Conservation (phyloP, 2,797 vertebrate species). For the Xenentodon cancila region DNA sequence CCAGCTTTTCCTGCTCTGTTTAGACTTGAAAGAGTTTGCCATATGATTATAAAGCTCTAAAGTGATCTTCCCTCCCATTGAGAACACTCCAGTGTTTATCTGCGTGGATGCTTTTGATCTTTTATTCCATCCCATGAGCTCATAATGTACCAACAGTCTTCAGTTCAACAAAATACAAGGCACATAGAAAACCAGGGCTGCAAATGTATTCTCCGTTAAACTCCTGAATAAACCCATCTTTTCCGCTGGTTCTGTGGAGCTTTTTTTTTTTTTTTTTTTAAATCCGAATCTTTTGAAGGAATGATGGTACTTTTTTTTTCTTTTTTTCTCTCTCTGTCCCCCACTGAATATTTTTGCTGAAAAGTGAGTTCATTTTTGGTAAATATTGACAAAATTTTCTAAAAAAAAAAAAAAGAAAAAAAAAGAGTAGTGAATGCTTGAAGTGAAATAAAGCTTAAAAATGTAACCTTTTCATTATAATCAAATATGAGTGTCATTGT, state of each 20-base stretch:
- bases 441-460: too few species aligned
- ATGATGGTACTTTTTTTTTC: too few species aligned
- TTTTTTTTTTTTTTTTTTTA: conserved; percentile 10
- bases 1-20: conserved; percentile 6
- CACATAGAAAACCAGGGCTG: conserved; percentile 39
- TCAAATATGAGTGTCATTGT: too few species aligned
- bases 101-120: conserved; percentile 65
- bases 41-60: conserved; percentile 47
- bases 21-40: conserved; percentile 46
- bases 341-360: too few species aligned
- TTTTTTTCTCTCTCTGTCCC: too few species aligned
- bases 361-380: too few species aligned
- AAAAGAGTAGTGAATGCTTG: too few species aligned
- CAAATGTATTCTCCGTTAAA: conserved; percentile 25
- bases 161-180: conserved; percentile 37
- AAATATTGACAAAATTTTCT: too few species aligned
- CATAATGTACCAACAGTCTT: conserved; percentile 44
- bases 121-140: conserved; percentile 61
- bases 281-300: conserved; percentile 26
- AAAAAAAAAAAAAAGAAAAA: too few species aligned
- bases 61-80: conserved; percentile 44
- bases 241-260: conserved; percentile 21
- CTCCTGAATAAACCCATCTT: conserved; percentile 29
- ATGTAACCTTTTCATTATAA: too few species aligned
- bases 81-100: conserved; percentile 59